These are phyloP conservation scores for Xestia c-nigrum DNA, from an alignment of 2,888 invertebrate species.

Conservation along the genomic window DNA sequence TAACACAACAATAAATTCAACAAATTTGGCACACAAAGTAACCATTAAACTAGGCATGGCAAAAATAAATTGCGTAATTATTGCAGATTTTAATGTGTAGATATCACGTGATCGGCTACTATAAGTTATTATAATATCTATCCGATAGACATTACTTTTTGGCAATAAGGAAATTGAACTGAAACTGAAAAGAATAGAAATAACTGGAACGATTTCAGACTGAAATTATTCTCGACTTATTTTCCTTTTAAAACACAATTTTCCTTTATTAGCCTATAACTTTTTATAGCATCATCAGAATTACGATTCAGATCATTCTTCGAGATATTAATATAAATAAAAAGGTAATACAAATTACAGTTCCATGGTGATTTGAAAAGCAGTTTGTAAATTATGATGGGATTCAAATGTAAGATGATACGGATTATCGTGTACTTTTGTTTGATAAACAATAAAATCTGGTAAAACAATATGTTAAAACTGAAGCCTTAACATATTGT, in stretches of 20 bases:
- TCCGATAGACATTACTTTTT: slow-evolving; percentile 46
- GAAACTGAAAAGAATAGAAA: slow-evolving; percentile 26
- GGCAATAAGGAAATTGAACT: slow-evolving; percentile 52
- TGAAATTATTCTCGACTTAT: slow-evolving; percentile 17
- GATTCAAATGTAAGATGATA: background rate
- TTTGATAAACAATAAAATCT: background rate
- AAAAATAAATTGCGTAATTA: slow-evolving; percentile 53
- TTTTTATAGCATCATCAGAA: slow-evolving; percentile 37
- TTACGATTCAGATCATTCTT: slow-evolving; percentile 21
- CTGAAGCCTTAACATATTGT: too few relatives aligned
- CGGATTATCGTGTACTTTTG: background rate
- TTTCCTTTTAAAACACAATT: slow-evolving; percentile 15
- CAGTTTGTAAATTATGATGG: slow-evolving; percentile 5
- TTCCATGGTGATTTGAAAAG: slow-evolving; percentile 11
- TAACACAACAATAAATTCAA: slow-evolving; percentile 48
- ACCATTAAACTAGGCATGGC: slow-evolving; percentile 40
- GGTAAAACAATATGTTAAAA: too few relatives aligned
- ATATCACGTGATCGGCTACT: slow-evolving; percentile 55
- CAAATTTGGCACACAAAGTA: slow-evolving; percentile 57
- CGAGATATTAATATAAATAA: slow-evolving; percentile 1
- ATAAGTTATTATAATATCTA: slow-evolving; percentile 36
- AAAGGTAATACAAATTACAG: background rate
- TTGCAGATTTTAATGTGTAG: slow-evolving; percentile 46
- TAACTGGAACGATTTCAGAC: background rate
- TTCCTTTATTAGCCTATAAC: slow-evolving; percentile 14